Evolutionary conservation across 2,888 invertebrate genomes (phyloP).

Genomic region (Ectemnius lituratus): DNA sequence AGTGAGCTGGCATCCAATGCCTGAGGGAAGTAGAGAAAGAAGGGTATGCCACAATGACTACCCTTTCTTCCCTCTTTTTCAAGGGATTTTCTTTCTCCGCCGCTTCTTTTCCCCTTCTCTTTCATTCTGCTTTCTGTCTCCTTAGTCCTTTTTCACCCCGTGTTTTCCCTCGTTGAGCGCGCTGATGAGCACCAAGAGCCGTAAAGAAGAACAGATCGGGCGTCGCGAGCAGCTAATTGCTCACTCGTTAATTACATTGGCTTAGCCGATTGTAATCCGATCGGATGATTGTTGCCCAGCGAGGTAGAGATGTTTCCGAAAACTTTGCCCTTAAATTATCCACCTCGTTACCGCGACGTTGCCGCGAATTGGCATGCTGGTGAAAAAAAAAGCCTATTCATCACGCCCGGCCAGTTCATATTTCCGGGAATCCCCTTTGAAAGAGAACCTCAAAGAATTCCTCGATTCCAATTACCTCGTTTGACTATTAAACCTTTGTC

Average conservation of each 20-base stretch:
- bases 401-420: too few relatives aligned
- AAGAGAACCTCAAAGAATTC: background rate
- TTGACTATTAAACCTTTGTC: background rate
- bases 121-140: constrained; percentile 3
- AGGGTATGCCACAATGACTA: background rate
- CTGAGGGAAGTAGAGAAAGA: constrained; percentile 17
- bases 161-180: constrained; percentile 29
- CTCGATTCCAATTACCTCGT: background rate
- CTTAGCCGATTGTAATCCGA: constrained; percentile 28
- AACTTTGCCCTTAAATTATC: constrained; percentile 14
- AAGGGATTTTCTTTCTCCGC: background rate
- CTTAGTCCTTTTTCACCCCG: constrained; percentile 6
- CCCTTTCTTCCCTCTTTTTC: background rate
- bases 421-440: too few relatives aligned
- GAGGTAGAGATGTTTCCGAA: constrained; percentile 11
- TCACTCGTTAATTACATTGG: constrained; percentile 44
- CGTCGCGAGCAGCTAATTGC: constrained; percentile 37
- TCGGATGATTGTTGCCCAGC: constrained; percentile 19
- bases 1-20: constrained; percentile 18
- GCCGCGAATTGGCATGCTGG: background rate
- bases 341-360: background rate
- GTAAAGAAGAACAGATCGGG: constrained; percentile 25
- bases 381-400: too few relatives aligned
- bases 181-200: constrained; percentile 40
- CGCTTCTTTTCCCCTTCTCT: constrained; percentile 1